Evolutionary conservation across 1,140 invertebrate species (phyloP), one percentile per base, ranked within the genome.

Genomic region (Telenomus remus): DNA sequence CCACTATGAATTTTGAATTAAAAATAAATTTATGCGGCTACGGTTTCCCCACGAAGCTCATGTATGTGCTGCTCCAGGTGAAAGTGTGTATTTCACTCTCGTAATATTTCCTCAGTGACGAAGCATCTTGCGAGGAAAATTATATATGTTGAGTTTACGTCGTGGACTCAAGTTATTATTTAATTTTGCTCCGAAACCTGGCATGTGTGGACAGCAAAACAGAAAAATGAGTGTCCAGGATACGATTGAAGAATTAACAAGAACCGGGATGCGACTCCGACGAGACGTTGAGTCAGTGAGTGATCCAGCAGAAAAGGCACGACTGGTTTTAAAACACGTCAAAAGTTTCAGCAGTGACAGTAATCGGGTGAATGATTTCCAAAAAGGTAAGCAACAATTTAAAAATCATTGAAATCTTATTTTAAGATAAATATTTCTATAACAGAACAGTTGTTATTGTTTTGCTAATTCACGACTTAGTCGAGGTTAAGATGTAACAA

Each of bases 301-400:
- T 43, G 69, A 81, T 51, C 34, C 63, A 47, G 57, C 60, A 11
- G 82, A 84, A 66, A 82, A 81, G n/a, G 79, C 85, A 44, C 72
- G 68, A 27, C 61, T 86, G 6, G 65, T 87, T 66, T 70, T 85
- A 11, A 80, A 80, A 16, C 86, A 88, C 14, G 83, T 88, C 2
- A 83, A 86, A 57, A 49, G 57, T 47, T 84, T 73, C 35, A 77
- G 68, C 1, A 60, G 79, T 1, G 70, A 60, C 8, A 79, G 57
- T 5, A 43, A 66, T 19, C 43, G 49, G 12, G 56, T 84, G 44
- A 82, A 75, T 48, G 84, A 88, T 71, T 87, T 88, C 66, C 81
- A 81, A 71, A 82, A 83, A 87, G 86, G 87, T 88, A 51, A 78
- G 27, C n/a, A 39, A 39, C 19, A 27, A 27, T 27, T 27, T 27